Evolutionary conservation across 1,140 invertebrate species (phyloP), one percentile per base, ranked within the genome.

Genomic region (Artemia franciscana): DNA sequence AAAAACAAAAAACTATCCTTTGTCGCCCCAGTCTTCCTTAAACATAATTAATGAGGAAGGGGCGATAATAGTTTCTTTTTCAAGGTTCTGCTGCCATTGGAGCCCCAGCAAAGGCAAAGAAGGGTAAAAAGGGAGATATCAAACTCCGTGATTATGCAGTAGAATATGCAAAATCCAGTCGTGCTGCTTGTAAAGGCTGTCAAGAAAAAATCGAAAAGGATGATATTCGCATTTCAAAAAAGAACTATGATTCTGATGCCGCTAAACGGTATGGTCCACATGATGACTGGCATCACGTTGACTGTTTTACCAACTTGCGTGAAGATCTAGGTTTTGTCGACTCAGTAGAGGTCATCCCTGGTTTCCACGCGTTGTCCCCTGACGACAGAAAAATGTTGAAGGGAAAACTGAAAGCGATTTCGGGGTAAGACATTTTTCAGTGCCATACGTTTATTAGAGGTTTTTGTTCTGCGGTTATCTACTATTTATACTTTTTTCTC

Each of bases 81-180:
- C 30, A 7, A 39, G 30, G 7, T 39, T 7, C 30, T 7, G n/a
- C n/a, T n/a, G 30, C 30, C 5, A 62, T 63, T 26, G 65, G 59
- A 15, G 58, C 60, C 26, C 18, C 61, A 12, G 65, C 9, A 9
- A 61, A 59, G 24, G 57, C 26, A 3, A 66, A 64, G 57, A 65
- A 65, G 26, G 76, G 27, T 73, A 76, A 68, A 69, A 79, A 71
- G 73, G 76, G 21, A 69, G 70, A 68, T 73, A 72, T 62, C 70
- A 77, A 39, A 5, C 75, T 79, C 4, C 77, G 78, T 65, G 86
- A 93, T 72, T 94, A 84, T 70, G 73, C 69, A 28, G 77, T 90
- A 9, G 89, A 95, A 70, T 93, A 95, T 76, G 82, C 93, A 0
- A 94, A 93, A 72, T 90, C 88, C 4, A 82, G 79, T 62, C 76